Percentiles rank a stretch among this genome's conserved stretches.
These are phyloP conservation scores for Balearica regulorum DNA, from an alignment of 2,797 vertebrate genomes.

Conservation along the genomic window DNA sequence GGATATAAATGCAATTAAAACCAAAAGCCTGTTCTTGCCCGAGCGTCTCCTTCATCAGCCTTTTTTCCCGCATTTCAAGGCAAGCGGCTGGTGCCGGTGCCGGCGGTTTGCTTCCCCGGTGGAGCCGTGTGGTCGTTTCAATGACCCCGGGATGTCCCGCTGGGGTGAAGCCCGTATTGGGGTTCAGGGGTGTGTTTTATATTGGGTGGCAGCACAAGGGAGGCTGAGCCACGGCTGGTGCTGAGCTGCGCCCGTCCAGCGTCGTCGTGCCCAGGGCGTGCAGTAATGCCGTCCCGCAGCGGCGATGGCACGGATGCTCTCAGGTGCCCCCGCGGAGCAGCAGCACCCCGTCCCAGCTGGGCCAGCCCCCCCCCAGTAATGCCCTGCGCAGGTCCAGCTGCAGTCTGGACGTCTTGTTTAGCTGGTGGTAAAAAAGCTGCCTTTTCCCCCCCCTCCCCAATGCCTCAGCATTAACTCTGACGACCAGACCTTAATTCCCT, in stretches of 20 bases:
- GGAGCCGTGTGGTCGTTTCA: background rate
- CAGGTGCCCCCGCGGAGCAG: background rate
- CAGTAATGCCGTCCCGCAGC: fast-evolving
- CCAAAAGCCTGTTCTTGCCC: background rate
- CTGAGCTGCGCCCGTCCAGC: background rate
- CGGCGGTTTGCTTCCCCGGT: background rate
- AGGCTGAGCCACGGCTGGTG: background rate
- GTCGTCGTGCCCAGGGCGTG: too few relatives aligned
- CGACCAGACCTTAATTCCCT: background rate
- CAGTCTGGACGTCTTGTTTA: background rate
- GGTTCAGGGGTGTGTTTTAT: background rate
- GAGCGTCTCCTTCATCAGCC: background rate
- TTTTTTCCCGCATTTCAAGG: background rate
- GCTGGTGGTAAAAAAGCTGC: background rate
- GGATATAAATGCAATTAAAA: background rate
- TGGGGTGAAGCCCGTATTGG: background rate
- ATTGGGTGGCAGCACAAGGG: background rate
- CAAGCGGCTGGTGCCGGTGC: background rate
- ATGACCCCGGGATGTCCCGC: too few relatives aligned
- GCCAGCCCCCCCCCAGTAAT: background rate
- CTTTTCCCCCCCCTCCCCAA: too few relatives aligned
- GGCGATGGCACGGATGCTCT: fast-evolving
- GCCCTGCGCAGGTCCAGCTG: fast-evolving
- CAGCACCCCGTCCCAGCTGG: too few relatives aligned
- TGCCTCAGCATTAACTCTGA: background rate